A percentile compares a stretch with the other conserved stretches of the same genome.
These are phyloP conservation scores for Cisticola juncidis DNA, from an alignment of 2,113 vertebrate genomes.

Conservation along the genomic window DNA sequence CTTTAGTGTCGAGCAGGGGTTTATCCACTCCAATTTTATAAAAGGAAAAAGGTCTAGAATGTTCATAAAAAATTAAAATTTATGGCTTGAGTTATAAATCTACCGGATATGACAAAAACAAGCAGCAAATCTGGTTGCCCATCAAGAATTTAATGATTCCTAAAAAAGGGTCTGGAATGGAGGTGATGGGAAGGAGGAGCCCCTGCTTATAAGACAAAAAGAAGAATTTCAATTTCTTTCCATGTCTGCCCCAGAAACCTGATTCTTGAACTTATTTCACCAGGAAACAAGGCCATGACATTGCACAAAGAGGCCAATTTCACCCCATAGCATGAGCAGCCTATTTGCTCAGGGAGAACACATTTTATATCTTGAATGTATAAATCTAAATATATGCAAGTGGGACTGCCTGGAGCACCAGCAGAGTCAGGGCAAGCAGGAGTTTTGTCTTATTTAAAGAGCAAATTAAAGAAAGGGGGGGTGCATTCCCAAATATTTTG, in stretches of 20 bases:
- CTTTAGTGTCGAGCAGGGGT: fast-evolving
- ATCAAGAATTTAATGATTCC: not conserved
- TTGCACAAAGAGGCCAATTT: constrained; percentile 29
- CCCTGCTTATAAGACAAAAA: not conserved
- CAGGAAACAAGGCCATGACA: constrained; percentile 47
- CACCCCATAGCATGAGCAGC: not conserved
- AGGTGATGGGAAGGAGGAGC: not conserved
- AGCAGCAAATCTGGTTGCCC: not conserved
- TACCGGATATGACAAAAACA: not conserved
- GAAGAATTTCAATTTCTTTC: not conserved
- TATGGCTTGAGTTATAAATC: not conserved
- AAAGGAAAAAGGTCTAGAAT: not conserved
- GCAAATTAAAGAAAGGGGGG: not conserved
- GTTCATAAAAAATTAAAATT: not conserved
- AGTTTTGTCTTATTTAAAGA: not conserved
- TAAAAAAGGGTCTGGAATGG: not conserved
- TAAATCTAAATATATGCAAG: not conserved
- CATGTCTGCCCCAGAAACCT: constrained; percentile 33
- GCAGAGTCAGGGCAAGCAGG: not conserved
- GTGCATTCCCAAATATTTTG: not conserved
- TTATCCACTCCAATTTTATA: not conserved
- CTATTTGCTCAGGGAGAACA: not conserved
- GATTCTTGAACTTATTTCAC: constrained; percentile 49
- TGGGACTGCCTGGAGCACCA: not conserved
- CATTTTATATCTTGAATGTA: not conserved